Conservation (phyloP, 2,797 vertebrate species). For the Onychomys leucogaster region DNA sequence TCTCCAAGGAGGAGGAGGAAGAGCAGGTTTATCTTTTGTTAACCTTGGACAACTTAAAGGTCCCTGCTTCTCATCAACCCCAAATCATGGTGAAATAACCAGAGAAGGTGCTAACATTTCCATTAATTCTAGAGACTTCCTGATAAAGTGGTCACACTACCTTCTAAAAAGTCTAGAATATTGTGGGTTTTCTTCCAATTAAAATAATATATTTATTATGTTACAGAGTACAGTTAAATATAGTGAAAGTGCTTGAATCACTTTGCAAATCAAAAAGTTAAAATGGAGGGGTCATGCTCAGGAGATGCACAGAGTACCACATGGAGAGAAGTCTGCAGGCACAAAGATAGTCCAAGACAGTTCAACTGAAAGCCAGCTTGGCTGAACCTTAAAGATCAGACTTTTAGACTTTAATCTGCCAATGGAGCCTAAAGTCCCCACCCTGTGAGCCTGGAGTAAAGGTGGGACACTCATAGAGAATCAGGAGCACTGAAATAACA, state of each 20-base stretch:
- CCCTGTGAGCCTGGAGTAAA: neutral
- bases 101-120: neutral
- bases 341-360: neutral
- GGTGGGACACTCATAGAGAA: neutral
- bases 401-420: neutral
- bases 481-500: fast-evolving
- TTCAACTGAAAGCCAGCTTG: neutral
- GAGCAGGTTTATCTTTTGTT: neutral
- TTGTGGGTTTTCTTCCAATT: neutral
- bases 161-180: neutral
- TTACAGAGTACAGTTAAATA: neutral
- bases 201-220: neutral
- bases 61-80: neutral
- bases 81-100: neutral
- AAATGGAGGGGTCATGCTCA: neutral
- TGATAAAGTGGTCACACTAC: neutral
- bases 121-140: neutral
- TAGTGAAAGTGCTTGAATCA: neutral
- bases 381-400: neutral
- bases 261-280: neutral
- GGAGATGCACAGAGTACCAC: neutral
- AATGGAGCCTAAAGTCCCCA: neutral
- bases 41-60: neutral
- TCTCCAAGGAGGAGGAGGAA: neutral
- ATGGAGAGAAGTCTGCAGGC: neutral